Percentiles rank a stretch among this genome's conserved stretches.
Conservation (phyloP, 2,113 vertebrate genomes). For the Halcyon senegalensis region DNA sequence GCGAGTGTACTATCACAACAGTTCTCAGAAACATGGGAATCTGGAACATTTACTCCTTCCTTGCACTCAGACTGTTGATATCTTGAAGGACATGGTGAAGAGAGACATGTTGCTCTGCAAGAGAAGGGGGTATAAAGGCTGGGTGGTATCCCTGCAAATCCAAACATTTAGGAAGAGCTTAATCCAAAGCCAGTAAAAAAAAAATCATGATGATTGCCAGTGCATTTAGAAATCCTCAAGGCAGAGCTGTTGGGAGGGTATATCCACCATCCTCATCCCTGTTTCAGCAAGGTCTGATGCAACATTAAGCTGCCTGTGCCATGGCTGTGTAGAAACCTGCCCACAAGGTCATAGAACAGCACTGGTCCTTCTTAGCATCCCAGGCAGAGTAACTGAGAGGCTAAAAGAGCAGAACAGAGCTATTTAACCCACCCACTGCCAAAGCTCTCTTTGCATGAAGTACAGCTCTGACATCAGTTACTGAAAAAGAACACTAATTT, state of each 20-base stretch:
- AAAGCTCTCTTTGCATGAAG: neutral
- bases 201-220: neutral
- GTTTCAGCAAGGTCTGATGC: neutral
- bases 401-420: neutral
- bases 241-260: neutral
- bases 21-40: neutral
- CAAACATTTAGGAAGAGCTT: neutral
- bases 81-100: neutral
- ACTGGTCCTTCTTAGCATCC: neutral
- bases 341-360: neutral
- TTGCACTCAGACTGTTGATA: neutral
- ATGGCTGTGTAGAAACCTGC: neutral
- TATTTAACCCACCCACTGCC: neutral
- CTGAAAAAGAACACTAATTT: neutral
- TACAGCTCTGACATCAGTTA: neutral
- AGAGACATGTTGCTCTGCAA: neutral
- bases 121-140: neutral
- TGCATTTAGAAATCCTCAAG: neutral
- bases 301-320: neutral
- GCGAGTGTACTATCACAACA: neutral
- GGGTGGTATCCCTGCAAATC: neutral
- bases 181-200: neutral
- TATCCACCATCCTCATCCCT: neutral
- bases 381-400: neutral
- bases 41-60: neutral